Percentiles rank a stretch among this genome's conserved stretches.
These are phyloP conservation scores for Drosophila dives DNA, from an alignment of 2,888 invertebrate genomes.

Conservation along the genomic window DNA sequence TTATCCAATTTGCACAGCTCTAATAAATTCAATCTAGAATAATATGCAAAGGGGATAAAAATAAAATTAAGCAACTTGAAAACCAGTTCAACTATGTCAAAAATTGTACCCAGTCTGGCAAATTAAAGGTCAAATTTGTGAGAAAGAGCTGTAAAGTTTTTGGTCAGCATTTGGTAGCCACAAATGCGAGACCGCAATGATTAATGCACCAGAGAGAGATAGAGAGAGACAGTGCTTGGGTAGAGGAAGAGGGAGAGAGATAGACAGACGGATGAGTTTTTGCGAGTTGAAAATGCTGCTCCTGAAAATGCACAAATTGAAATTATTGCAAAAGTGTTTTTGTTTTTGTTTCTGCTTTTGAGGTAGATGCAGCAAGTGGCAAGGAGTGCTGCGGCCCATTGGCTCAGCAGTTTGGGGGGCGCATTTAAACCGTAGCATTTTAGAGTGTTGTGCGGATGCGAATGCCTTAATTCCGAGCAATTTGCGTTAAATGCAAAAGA, in stretches of 20 bases:
- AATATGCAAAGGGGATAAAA: neutral
- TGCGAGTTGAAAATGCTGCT: slow-evolving; percentile 28
- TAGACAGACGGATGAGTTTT: neutral
- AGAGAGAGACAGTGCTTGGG: neutral
- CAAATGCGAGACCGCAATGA: slow-evolving; percentile 11
- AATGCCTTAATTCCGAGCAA: slow-evolving; percentile 78
- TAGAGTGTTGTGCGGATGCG: slow-evolving; percentile 53
- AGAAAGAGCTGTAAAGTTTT: neutral
- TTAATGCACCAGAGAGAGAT: slow-evolving; percentile 5
- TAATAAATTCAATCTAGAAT: neutral
- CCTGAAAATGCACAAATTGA: slow-evolving; percentile 71
- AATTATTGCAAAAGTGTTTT: slow-evolving; percentile 65
- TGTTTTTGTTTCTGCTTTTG: neutral
- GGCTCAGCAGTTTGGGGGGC: neutral
- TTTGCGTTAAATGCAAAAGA: slow-evolving; percentile 82
- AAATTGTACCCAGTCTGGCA: neutral
- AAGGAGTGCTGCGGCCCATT: neutral
- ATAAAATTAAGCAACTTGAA: neutral
- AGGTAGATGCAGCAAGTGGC: slow-evolving; percentile 17
- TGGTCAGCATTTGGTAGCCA: neutral
- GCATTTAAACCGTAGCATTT: slow-evolving; percentile 16
- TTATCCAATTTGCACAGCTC: neutral
- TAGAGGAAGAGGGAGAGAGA: neutral
- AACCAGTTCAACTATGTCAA: neutral
- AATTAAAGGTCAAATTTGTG: neutral